Conservation (phyloP, 2,888 invertebrate genomes). For the Pinctada fucata region DNA sequence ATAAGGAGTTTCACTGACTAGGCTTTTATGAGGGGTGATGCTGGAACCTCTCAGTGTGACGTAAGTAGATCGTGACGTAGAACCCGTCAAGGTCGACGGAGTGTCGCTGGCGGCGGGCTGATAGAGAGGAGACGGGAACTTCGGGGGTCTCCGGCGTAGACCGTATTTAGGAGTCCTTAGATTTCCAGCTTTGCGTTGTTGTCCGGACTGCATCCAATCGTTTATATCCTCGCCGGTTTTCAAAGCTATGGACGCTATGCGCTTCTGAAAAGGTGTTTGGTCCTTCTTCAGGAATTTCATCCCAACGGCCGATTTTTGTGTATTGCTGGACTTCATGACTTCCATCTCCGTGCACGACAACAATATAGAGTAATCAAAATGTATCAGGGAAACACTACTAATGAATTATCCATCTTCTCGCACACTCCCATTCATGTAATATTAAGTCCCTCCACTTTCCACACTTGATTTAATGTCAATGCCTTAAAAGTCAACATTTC, state of each 20-base stretch:
- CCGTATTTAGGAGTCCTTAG: conserved; percentile 30
- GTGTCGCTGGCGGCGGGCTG: conserved; percentile 11
- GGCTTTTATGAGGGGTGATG: conserved; percentile 19
- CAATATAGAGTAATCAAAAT: too few species aligned
- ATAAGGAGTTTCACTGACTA: neutral
- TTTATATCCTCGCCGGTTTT: conserved; percentile 27
- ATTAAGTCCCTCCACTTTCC: too few species aligned
- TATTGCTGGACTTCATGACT: conserved; percentile 10
- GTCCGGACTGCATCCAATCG: conserved; percentile 27
- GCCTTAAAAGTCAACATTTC: too few species aligned
- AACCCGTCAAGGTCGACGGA: conserved; percentile 8
- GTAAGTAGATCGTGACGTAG: conserved; percentile 28
- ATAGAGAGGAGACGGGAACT: conserved; percentile 30
- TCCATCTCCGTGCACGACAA: conserved; percentile 5
- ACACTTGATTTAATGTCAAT: too few species aligned
- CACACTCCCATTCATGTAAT: too few species aligned
- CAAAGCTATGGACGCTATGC: conserved; percentile 27
- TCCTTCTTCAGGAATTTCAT: conserved; percentile 19
- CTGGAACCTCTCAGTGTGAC: conserved; percentile 27
- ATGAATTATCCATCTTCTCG: conserved; percentile 3
- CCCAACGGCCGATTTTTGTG: neutral
- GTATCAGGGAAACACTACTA: too few species aligned
- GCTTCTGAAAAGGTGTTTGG: conserved; percentile 16
- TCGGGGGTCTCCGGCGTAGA: conserved; percentile 26
- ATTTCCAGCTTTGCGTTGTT: conserved; percentile 1